Percentiles rank a stretch among this genome's conserved stretches.
These are phyloP conservation scores for Acanthosepion pharaonis DNA, from an alignment of 2,888 invertebrate genomes.

Conservation along the genomic window DNA sequence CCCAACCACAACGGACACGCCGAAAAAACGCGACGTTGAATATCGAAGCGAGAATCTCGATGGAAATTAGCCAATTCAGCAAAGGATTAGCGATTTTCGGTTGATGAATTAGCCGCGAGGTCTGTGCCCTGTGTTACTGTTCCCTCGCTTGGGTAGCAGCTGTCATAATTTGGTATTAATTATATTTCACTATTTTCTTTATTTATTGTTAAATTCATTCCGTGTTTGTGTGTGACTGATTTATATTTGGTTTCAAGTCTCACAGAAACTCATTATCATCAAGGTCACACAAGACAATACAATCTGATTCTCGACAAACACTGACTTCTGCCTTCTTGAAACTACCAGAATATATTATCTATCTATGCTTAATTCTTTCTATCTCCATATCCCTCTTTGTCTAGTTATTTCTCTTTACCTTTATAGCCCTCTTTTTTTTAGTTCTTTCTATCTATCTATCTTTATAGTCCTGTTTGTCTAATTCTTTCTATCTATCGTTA, in stretches of 20 bases:
- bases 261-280: background rate
- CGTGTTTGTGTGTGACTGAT: background rate
- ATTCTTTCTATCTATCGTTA: too few relatives aligned
- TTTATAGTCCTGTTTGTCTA: too few relatives aligned
- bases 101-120: background rate
- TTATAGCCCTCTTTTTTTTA: too few relatives aligned
- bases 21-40: background rate
- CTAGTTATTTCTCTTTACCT: too few relatives aligned
- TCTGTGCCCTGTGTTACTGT: background rate
- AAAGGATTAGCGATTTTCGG: background rate
- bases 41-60: background rate
- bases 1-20: background rate
- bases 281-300: background rate
- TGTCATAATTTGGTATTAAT: constrained; percentile 22
- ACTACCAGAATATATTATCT: background rate
- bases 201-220: background rate
- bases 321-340: constrained; percentile 20
- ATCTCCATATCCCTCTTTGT: too few relatives aligned
- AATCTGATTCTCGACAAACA: background rate
- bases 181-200: background rate
- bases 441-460: too few relatives aligned
- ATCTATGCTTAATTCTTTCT: background rate
- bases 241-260: background rate
- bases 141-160: background rate
- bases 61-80: background rate